Evolutionary conservation across 2,113 vertebrate genomes (phyloP).

Genomic region (Sinocyclocheilus grahami): DNA sequence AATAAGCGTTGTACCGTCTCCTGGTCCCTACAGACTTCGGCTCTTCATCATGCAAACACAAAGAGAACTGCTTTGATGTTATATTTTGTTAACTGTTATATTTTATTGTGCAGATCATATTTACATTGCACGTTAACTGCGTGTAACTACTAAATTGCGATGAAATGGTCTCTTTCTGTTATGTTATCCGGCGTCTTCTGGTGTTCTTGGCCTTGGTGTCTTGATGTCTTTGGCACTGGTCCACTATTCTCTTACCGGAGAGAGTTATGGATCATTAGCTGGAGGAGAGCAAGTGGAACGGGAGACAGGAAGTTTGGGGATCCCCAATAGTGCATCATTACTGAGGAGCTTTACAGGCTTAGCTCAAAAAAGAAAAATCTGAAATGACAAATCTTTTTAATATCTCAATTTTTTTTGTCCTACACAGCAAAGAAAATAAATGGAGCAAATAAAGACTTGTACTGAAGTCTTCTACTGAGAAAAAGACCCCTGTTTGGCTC

Average conservation of each 20-base stretch:
- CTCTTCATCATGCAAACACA: neutral
- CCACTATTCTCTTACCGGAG: conserved; percentile 16
- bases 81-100: neutral
- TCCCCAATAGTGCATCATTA: conserved; percentile 25
- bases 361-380: neutral
- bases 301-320: conserved; percentile 35
- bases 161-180: conserved; percentile 7
- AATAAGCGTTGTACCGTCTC: neutral
- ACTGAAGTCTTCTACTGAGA: neutral
- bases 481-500: neutral
- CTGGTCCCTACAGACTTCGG: neutral
- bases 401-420: neutral
- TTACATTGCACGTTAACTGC: neutral
- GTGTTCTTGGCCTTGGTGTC: conserved; percentile 17
- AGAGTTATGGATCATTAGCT: conserved; percentile 36
- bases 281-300: conserved; percentile 10
- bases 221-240: conserved; percentile 23
- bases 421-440: neutral
- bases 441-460: neutral
- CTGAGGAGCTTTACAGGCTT: conserved; percentile 58
- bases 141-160: neutral
- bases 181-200: conserved; percentile 14
- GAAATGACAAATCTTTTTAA: conserved; percentile 8
- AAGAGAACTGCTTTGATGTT: conserved; percentile 1
- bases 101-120: neutral